These are phyloP conservation scores for Balanococcus diminutus DNA, from an alignment of 2,888 invertebrate genomes.

Conservation along the genomic window DNA sequence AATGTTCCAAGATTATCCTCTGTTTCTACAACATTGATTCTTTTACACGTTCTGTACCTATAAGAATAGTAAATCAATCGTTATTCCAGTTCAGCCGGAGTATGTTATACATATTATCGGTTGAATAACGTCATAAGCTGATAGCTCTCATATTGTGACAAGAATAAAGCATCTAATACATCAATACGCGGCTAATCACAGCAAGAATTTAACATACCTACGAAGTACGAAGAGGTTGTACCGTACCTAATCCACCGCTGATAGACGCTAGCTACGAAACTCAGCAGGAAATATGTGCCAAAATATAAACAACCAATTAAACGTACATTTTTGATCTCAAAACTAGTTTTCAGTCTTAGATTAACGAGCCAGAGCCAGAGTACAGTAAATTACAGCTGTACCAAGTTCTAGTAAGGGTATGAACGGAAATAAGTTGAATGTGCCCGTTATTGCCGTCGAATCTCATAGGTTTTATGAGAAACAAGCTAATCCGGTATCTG, in stretches of 20 bases:
- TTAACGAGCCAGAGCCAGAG: neutral
- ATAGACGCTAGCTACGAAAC: neutral
- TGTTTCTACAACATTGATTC: slow-evolving; percentile 9
- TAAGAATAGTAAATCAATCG: neutral
- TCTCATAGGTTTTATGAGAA: neutral
- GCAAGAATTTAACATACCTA: neutral
- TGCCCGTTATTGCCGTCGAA: neutral
- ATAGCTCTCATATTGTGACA: neutral
- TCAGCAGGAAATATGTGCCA: slow-evolving; percentile 31
- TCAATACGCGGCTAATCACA: neutral
- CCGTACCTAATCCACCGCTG: neutral
- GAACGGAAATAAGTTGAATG: slow-evolving; percentile 26
- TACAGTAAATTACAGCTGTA: neutral
- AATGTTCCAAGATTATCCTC: neutral
- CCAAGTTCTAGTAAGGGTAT: neutral
- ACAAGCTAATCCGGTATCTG: neutral
- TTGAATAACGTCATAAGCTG: neutral
- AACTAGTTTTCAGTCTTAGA: neutral
- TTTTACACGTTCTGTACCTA: neutral
- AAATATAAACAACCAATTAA: slow-evolving; percentile 39
- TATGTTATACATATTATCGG: neutral
- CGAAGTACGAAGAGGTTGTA: neutral
- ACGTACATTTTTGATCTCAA: slow-evolving; percentile 19
- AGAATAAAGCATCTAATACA: neutral
- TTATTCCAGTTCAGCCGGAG: neutral